Conservation (phyloP, 1,140 invertebrate genomes). For the Reticulitermes speratus region DNA sequence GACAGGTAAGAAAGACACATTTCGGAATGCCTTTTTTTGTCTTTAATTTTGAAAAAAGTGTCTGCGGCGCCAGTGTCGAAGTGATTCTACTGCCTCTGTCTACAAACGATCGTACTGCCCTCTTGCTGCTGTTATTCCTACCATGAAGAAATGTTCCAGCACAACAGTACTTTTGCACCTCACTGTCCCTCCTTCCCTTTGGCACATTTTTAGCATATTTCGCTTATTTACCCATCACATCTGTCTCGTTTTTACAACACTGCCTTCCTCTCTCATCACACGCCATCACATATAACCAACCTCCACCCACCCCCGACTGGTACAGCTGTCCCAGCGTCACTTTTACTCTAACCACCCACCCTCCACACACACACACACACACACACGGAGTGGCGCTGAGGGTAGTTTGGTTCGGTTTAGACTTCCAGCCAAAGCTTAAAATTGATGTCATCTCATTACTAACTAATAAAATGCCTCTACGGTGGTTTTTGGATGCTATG, state of each 20-base stretch:
- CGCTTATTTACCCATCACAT: neutral
- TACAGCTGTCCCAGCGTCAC: neutral
- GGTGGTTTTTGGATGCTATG: conserved; percentile 17
- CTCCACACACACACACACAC: neutral
- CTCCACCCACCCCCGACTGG: neutral
- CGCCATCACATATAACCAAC: neutral
- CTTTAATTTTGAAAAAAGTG: too few species aligned
- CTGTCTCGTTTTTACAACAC: neutral
- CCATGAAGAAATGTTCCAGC: neutral
- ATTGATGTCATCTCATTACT: conserved; percentile 1
- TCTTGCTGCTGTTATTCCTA: neutral
- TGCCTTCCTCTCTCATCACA: neutral
- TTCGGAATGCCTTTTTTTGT: too few species aligned
- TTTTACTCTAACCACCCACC: neutral
- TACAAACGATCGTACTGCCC: neutral
- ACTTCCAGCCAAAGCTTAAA: conserved; percentile 15
- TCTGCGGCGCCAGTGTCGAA: neutral
- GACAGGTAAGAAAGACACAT: too few species aligned
- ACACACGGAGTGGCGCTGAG: conserved; percentile 15
- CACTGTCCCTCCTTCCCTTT: neutral
- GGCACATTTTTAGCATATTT: neutral
- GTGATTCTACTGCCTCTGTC: neutral
- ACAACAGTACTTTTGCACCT: neutral
- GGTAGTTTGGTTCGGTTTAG: conserved; percentile 1
- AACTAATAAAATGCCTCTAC: conserved; percentile 19